Conservation (phyloP, 2,888 invertebrate genomes). For the Crepidodera aurea region DNA sequence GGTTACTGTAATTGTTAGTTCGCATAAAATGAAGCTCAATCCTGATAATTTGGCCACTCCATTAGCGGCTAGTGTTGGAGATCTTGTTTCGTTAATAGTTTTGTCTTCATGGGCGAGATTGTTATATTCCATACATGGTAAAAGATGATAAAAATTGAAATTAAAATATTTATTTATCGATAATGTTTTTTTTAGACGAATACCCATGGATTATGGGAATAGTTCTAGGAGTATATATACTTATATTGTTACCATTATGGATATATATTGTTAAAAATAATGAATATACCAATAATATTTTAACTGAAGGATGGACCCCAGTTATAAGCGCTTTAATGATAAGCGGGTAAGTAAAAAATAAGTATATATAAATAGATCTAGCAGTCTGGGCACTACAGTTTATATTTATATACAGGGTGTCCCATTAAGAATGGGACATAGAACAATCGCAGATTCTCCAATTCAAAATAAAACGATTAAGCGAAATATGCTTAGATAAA, state of each 20-base stretch:
- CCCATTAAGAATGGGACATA: no score
- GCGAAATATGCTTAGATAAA: no score
- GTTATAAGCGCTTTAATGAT: conserved; percentile 94
- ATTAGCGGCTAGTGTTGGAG: conserved; percentile 94
- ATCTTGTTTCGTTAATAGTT: conserved; percentile 89
- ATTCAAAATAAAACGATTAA: no score
- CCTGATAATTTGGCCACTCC: conserved; percentile 98
- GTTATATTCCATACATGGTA: conserved; percentile 75
- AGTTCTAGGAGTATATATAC: conserved; percentile 66
- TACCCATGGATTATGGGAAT: conserved; percentile 81
- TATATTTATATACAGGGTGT: no score
- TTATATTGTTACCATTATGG: conserved; percentile 78
- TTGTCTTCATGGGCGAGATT: conserved; percentile 85
- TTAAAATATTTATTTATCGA: conserved; percentile 12
- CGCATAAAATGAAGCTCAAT: conserved; percentile 85
- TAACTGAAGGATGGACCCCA: conserved; percentile 93
- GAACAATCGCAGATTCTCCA: no score
- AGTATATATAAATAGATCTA: no score
- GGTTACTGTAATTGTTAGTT: conserved; percentile 87
- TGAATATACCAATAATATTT: conserved; percentile 84
- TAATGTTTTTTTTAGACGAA: conserved; percentile 62
- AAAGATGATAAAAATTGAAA: no score
- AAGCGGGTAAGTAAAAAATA: conserved; percentile 82
- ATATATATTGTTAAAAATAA: conserved; percentile 83
- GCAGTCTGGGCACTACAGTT: no score